Base-by-base conservation (phyloP, 2,113 vertebrate species). In the Zootoca vivipara region DNA sequence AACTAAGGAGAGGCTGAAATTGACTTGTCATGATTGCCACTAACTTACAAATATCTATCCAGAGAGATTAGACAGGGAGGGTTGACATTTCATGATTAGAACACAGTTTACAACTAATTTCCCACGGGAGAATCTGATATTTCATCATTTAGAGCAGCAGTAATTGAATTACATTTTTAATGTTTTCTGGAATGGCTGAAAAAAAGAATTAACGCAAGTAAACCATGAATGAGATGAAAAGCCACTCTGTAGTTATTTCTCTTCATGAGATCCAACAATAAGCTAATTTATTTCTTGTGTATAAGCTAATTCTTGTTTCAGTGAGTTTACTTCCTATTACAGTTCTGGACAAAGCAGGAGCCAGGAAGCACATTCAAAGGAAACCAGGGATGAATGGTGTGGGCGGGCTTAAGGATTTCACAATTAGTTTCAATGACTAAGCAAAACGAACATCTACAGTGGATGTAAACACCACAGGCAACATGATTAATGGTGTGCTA, bases 131-230 rank as follows among this genome's bases (percentile, higher is more conserved):
- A 95, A 91, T 92, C 40, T 93, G 93, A 92, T 93, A 94, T 94
- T 96, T 95, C 92, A 94, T 95, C 93, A 88, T 86, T 93, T 94
- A 94, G 93, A 95, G 94, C 93, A 93, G 89, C 56, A 93, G 94
- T 94, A 96, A 96, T 95, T 96, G 96, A 96, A 96, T 97, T 94
- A 95, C 82, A 91, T 93, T 92, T 52, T 93, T 95, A 95, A 96
- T 94, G 95, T 95, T 96, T 96, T 95, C 94, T 95, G 93, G 94
- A 83, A 87, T 90, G 95, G 92, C 90, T 92, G 95, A 95, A 95
- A 95, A 46, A 95, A 91, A 96, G 92, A 95, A 95, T 97, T 94
- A 96, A 94, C 94, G 93, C 93, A 94, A 93, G 90, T 94, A 96
- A 97, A 97, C 96, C 94, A 95, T 65, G 90, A 95, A 87, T 91